Base-by-base conservation (phyloP, 2,888 invertebrate species). In the Eupeodes luniger region DNA sequence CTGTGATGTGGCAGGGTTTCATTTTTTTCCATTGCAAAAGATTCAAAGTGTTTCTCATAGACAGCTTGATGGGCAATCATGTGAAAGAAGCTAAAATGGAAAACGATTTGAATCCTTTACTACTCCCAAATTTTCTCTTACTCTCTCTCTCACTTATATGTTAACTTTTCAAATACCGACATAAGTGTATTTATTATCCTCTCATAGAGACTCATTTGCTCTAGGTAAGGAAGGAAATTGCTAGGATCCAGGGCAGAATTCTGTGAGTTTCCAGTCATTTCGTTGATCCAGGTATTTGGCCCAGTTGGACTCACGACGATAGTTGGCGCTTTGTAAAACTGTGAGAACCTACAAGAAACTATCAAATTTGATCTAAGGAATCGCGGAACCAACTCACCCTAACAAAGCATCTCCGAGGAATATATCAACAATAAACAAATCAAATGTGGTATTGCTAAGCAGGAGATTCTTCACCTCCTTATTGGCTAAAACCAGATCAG, bases 331-430 rank as follows among this genome's bases (percentile, higher is more conserved):
- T 93, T 91, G 90, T 92, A 93, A 79, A 92, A 93, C 76, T 92
- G 90, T 10, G 93, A 91, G 78, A 93, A 91, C 2, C 94, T 94
- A 69, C 1, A 27, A 27, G 27, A 83, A 91, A 67, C 55, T 34
- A 14, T 36, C 40, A 59, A 62, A 14, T 44, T 4, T 4, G 40
- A 53, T 5, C 1, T 4, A 9, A 19, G 2, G 0, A 36, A 55
- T 2, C 40, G 14, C 49, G 27, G 27, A 27, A 2, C 9, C n/a
- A 3, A 80, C 90, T 89, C 82, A 93, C 93, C 93, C 94, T 67
- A 94, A 79, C 9, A 93, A 76, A 9, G 94, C 94, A 89, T 95
- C 95, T 89, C 94, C 94, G 34, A 94, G 90, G 90, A 94, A 94
- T 59, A 94, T 91, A 89, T 95, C 95, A 2, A 94, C 92, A 9